A percentile compares a stretch with the other conserved stretches of the same genome.
These are phyloP conservation scores for Amyelois transitella DNA, from an alignment of 1,140 invertebrate species.

Conservation along the genomic window DNA sequence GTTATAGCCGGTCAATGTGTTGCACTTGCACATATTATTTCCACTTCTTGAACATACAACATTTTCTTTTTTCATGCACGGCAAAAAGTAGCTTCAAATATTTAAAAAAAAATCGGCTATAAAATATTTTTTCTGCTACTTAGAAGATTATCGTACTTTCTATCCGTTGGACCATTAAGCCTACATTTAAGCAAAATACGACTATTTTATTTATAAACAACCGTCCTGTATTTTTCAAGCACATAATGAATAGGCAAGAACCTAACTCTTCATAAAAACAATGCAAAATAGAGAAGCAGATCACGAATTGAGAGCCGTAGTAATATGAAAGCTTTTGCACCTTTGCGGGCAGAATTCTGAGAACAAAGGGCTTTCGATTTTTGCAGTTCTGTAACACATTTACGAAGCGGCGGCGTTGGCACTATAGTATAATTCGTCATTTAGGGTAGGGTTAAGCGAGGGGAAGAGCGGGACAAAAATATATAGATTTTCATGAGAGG, in stretches of 20 bases:
- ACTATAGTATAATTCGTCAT: conserved; percentile 3
- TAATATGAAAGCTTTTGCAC: neutral
- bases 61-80: conserved; percentile 5
- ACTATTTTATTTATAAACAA: too few relatives aligned
- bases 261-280: neutral
- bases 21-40: conserved; percentile 41
- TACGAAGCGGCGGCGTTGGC: conserved; percentile 13
- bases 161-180: too few relatives aligned
- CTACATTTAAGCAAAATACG: too few relatives aligned
- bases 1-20: conserved; percentile 59
- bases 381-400: conserved; percentile 12
- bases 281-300: neutral
- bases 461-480: conserved; percentile 18
- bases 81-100: neutral
- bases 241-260: neutral
- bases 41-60: conserved; percentile 31
- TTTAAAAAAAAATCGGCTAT: neutral
- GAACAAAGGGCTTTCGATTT: conserved; percentile 16
- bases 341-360: neutral
- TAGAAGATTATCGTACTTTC: too few relatives aligned
- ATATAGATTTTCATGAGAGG: conserved; percentile 22
- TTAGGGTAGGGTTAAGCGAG: neutral
- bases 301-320: neutral
- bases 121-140: too few relatives aligned
- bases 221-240: too few relatives aligned